Base-by-base conservation (phyloP, 2,113 vertebrate species). In the Ursus arctos region DNA sequence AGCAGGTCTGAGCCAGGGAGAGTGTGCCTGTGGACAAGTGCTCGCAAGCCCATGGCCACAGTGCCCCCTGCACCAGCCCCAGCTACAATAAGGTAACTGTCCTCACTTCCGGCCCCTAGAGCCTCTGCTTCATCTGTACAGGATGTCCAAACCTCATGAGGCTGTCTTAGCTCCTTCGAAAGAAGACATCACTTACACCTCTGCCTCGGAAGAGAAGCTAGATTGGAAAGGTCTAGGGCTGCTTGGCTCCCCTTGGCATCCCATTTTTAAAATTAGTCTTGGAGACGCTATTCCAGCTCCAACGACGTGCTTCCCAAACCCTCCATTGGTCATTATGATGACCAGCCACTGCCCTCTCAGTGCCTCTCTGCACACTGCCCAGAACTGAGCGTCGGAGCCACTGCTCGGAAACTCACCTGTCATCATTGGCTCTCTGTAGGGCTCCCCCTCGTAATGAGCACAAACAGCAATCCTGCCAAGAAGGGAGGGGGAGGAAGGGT, bases 381-480 rank as follows among this genome's bases (percentile, higher is more conserved):
- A 40, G 65, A 49, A 67, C 28, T 9, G 12, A 61, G 69, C 15
- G 3, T 28, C 31, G 24, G 28, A 55, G 65, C 11, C 15, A 4
- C 51, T 19, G 12, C 71, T 61, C 82, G n/a, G 24, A 97, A 13
- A 99, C 99, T 99, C 98, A 99, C 99, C 99, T 99, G 98, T 99
- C 99, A 71, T 99, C 99, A 94, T 99, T 99, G 92, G 99, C 99
- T 98, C 99, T 99, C 98, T 99, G 99, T 93, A 99, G 98, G 0
- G 99, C 99, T 85, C 99, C 99, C 82, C 99, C 99, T 97, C 99
- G 99, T 88, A 99, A 98, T 0, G 99, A 99, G 97, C 99, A 99
- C 96, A 99, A 99, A 97, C 99, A 99, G 98, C 99, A 99, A 97
- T 99, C 99, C 99, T 99, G 98, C 81, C 87, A 96, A 19, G 94